A percentile compares a stretch with the other conserved stretches of the same genome.
Conservation (phyloP, 2,888 invertebrate species). For the Lycaena phlaeas region DNA sequence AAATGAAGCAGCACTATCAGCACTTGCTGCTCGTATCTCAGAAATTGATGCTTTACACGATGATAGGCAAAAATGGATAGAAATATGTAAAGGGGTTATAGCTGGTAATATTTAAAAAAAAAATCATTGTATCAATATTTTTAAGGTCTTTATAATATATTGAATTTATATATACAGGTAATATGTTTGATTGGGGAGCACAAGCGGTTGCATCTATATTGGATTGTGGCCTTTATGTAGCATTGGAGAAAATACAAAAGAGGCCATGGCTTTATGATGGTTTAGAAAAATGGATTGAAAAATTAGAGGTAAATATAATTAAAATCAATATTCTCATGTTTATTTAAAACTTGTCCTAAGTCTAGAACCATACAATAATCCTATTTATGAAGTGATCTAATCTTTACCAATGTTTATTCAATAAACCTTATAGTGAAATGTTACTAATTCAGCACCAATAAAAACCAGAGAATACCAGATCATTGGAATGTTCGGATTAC, state of each 20-base stretch:
- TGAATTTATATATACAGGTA: conserved; percentile 73
- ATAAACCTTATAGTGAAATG: no score
- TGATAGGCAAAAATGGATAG: conserved; percentile 74
- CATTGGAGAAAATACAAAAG: conserved; percentile 85
- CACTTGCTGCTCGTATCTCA: conserved; percentile 77
- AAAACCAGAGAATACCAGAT: no score
- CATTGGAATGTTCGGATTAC: no score
- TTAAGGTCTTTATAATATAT: neutral
- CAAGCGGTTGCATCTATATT: conserved; percentile 89
- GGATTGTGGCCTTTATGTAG: conserved; percentile 90
- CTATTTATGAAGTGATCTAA: no score
- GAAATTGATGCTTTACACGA: conserved; percentile 79
- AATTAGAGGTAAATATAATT: conserved; percentile 68
- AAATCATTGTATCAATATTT: neutral
- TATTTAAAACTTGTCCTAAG: no score
- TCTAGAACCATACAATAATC: no score
- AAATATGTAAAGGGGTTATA: conserved; percentile 77
- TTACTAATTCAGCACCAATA: no score
- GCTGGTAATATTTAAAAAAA: conserved; percentile 52
- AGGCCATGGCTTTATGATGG: conserved; percentile 95
- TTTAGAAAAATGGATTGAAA: conserved; percentile 86
- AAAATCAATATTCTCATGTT: conserved; percentile 12
- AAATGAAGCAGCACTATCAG: conserved; percentile 84
- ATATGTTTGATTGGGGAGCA: conserved; percentile 99
- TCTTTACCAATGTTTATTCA: no score